phyloP scores from a whole-genome alignment of 2,888 invertebrate genomes.

The Eumerus sabulonum region DNA sequence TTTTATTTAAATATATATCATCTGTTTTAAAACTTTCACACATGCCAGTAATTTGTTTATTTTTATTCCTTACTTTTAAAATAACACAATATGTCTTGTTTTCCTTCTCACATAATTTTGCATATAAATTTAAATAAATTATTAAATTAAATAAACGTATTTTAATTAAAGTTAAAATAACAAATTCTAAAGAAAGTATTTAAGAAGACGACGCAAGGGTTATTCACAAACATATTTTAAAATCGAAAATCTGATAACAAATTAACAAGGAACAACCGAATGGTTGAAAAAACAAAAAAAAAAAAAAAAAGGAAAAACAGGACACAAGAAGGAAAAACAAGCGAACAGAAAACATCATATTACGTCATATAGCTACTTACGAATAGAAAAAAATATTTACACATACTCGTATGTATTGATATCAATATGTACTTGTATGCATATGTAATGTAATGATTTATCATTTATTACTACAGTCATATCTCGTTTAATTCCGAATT shows the following conservation, averaged over 20 bases:
- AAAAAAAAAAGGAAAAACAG: constrained; percentile 20
- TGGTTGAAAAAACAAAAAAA: no score
- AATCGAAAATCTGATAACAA: not conserved
- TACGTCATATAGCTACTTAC: constrained; percentile 40
- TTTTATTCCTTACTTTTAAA: constrained; percentile 18
- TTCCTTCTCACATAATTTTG: not conserved
- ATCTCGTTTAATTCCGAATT: constrained; percentile 47
- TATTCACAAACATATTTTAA: constrained; percentile 33
- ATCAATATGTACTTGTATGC: constrained; percentile 45
- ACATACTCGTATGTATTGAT: constrained; percentile 6
- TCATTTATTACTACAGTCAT: constrained; percentile 52
- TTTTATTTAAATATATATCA: constrained; percentile 42
- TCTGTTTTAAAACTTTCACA: constrained; percentile 53
- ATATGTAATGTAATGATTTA: constrained; percentile 39
- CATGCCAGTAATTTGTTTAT: constrained; percentile 40
- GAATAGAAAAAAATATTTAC: constrained; percentile 35
- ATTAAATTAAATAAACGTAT: no score
- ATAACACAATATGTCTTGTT: constrained; percentile 25
- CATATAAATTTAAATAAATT: not conserved
- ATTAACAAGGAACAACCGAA: constrained; percentile 18
- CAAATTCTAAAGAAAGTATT: not conserved
- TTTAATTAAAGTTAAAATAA: no score
- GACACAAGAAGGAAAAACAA: no score
- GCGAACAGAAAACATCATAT: no score
- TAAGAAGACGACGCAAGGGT: no score